A percentile compares a stretch with the other conserved stretches of the same genome.
These are phyloP conservation scores for Phasianus colchicus DNA, from an alignment of 2,113 vertebrate species.

Conservation along the genomic window DNA sequence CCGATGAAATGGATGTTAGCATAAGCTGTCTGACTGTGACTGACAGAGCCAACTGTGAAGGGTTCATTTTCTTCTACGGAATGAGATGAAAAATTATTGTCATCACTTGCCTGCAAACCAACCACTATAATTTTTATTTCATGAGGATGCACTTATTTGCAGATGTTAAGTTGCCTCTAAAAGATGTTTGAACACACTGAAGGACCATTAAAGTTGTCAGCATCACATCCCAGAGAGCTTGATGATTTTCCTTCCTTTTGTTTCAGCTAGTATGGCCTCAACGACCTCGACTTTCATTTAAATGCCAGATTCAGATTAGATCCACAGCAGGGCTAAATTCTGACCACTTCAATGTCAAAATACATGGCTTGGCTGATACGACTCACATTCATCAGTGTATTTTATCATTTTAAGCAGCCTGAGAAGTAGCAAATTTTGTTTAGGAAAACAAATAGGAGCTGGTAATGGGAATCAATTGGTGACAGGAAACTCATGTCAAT, in stretches of 20 bases:
- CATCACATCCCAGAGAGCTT: background rate
- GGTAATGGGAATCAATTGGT: background rate
- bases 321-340: background rate
- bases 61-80: background rate
- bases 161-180: background rate
- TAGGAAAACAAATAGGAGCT: background rate
- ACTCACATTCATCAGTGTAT: background rate
- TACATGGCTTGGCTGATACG: background rate
- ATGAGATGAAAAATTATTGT: constrained; percentile 1
- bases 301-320: background rate
- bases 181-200: background rate
- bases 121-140: background rate
- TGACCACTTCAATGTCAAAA: background rate
- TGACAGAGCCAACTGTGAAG: background rate
- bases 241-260: background rate
- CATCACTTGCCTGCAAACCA: background rate
- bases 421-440: background rate
- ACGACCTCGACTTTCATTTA: background rate
- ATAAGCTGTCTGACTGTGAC: background rate
- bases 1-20: background rate
- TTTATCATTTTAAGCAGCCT: background rate
- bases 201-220: constrained; percentile 2
- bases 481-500: background rate
- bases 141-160: background rate
- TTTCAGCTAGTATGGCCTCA: background rate